phyloP scores from a whole-genome alignment of 1,140 invertebrate species.

The Aphidius ervi region DNA sequence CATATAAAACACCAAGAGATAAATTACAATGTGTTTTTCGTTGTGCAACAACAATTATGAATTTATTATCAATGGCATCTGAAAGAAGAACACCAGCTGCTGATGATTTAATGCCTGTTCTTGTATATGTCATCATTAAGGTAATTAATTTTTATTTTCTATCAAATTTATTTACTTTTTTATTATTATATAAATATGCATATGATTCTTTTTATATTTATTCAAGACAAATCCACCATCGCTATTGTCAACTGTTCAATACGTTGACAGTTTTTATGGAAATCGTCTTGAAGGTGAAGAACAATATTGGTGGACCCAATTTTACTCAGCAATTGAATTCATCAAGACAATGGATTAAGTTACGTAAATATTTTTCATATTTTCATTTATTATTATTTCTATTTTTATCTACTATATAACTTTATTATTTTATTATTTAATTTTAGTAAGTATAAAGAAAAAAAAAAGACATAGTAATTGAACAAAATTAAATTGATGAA shows the following conservation, averaged over 20 bases:
- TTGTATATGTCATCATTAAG: conserved; percentile 96
- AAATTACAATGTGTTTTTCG: conserved; percentile 84
- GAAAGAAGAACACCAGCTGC: conserved; percentile 83
- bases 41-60: conserved; percentile 90
- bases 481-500: no score
- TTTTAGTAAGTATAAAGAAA: no score
- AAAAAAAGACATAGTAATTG: no score
- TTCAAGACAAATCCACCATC: conserved; percentile 93
- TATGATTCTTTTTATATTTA: no score
- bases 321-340: conserved; percentile 93
- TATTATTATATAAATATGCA: no score
- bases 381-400: no score
- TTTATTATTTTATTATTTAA: no score
- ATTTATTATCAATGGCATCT: conserved; percentile 79
- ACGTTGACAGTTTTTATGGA: conserved; percentile 89
- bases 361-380: no score
- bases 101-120: conserved; percentile 94
- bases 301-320: conserved; percentile 98
- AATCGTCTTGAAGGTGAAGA: conserved; percentile 84
- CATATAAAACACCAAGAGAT: conserved; percentile 91
- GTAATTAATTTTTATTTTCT: conserved; percentile 49
- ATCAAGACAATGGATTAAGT: conserved; percentile 95
- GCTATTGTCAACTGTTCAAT: conserved; percentile 94
- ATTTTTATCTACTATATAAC: no score
- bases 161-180: background rate